Conservation (phyloP, 2,888 invertebrate species). For the Pseudoips prasinana region DNA sequence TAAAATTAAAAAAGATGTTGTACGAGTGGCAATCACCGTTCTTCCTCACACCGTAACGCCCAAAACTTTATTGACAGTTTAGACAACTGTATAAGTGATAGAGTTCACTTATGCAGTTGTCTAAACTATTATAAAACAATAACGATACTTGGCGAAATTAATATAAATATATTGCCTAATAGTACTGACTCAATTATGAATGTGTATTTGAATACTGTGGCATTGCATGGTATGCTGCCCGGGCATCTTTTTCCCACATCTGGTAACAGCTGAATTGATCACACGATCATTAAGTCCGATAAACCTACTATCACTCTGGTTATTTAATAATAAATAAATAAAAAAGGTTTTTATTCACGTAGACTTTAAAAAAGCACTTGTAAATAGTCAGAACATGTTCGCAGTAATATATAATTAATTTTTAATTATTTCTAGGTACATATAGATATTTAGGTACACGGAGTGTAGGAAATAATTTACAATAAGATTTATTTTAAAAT, state of each 20-base stretch:
- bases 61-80: too few species aligned
- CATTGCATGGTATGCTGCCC: too few species aligned
- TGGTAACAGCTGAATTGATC: not conserved
- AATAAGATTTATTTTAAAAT: too few species aligned
- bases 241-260: too few species aligned
- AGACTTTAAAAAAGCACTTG: too few species aligned
- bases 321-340: not conserved
- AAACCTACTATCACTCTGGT: not conserved
- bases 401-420: too few species aligned
- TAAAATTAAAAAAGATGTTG: constrained; percentile 1
- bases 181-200: not conserved
- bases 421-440: too few species aligned
- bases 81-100: not conserved
- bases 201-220: not conserved
- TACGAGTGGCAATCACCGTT: constrained; percentile 2
- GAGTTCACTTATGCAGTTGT: too few species aligned
- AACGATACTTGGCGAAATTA: constrained; percentile 2
- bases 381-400: too few species aligned
- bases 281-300: not conserved
- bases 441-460: too few species aligned
- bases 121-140: constrained; percentile 1
- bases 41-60: constrained; percentile 2
- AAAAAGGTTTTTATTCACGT: too few species aligned
- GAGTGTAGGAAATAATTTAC: too few species aligned
- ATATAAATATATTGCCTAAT: constrained; percentile 4